Evolutionary conservation across 2,888 invertebrate genomes (phyloP).

Genomic region (Exocentrus adspersus): DNA sequence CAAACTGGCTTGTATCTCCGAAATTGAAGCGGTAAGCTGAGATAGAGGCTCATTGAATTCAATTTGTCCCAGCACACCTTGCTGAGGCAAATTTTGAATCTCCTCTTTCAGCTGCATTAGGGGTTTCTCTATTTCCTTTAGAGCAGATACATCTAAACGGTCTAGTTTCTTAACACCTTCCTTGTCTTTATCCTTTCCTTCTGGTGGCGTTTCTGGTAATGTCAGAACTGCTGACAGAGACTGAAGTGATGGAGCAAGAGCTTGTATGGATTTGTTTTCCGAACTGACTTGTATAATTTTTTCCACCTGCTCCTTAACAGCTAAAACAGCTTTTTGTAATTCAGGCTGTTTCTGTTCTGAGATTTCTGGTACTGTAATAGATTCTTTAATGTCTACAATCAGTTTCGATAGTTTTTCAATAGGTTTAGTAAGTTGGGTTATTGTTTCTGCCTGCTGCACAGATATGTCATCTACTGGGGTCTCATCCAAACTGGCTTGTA

Average conservation of each 20-base stretch:
- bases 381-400: constrained; percentile 21
- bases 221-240: constrained; percentile 29
- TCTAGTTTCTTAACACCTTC: neutral
- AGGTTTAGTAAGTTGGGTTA: constrained; percentile 1
- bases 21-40: neutral
- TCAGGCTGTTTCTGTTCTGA: constrained; percentile 36
- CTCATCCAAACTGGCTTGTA: too few relatives aligned
- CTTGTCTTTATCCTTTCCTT: too few relatives aligned
- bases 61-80: neutral
- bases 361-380: constrained; percentile 30
- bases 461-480: constrained; percentile 1
- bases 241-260: constrained; percentile 29
- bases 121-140: constrained; percentile 4
- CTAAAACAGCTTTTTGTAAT: constrained; percentile 35
- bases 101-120: neutral
- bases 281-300: constrained; percentile 27
- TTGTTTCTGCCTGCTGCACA: neutral
- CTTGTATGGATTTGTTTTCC: constrained; percentile 29
- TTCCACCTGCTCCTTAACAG: constrained; percentile 35
- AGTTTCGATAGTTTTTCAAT: constrained; percentile 11
- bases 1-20: neutral
- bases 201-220: neutral
- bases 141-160: constrained; percentile 1
- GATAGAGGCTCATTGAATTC: neutral
- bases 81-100: constrained; percentile 1